Base-by-base conservation (phyloP, 2,113 vertebrate genomes). In the Synodontis membranacea region DNA sequence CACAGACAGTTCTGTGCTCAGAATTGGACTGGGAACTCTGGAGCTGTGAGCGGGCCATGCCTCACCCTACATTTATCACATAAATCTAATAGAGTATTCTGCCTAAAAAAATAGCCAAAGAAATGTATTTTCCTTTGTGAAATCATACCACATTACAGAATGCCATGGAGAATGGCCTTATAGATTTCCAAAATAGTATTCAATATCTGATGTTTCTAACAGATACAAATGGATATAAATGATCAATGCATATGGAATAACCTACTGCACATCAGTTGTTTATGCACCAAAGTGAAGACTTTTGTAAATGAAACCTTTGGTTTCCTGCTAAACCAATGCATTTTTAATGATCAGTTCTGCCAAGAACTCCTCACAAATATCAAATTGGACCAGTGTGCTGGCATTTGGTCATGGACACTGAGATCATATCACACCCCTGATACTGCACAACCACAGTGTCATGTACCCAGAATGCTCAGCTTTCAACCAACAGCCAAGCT, bases 371-470 rank as follows among this genome's bases (percentile, higher is more conserved):
- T 25, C 85, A 56, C 76, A 89, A 91, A 88, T 88, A 91, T 66
- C 7, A 19, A 86, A 88, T 66, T 54, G 58, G 72, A 87, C 81
- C 80, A 37, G 84, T 37, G 74, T 87, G 83, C 84, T 87, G 80
- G 82, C 82, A 82, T 68, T 56, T 85, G 72, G 74, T 81, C n/a
- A 17, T 9, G 52, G n/a, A 88, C 62, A 91, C 75, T 84, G 42
- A 87, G 89, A 90, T 89, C 86, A 60, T 28, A 62, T 78, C 58
- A 62, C 86, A 58, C 84, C 86, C 78, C 84, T 78, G 81, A 89
- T 66, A 84, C 84, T 11, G 31, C 37, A 7, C 6, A 15, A 31
- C 50, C 19, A 39, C 15, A 10, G 48, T 50, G 58, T 42, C 50
- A 64, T 8, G 11, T 70, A 58, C 34, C 21, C 60, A 28, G 66